phyloP scores from a whole-genome alignment of 2,888 invertebrate species.

The Fragum fragum region DNA sequence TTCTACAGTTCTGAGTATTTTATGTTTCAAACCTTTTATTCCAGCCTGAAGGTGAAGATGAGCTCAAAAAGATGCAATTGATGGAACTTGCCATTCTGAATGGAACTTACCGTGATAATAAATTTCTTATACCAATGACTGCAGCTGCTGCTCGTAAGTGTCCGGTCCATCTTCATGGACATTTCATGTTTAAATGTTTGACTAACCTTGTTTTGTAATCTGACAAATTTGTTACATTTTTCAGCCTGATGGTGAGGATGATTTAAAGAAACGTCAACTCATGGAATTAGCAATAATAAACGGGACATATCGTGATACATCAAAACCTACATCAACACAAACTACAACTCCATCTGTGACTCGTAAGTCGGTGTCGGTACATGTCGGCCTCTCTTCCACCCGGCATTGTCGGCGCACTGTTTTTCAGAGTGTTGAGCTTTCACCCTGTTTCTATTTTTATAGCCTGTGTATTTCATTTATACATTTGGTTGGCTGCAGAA shows the following conservation, averaged over 20 bases:
- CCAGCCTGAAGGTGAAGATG: constrained; percentile 99
- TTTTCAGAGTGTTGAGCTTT: constrained; percentile 69
- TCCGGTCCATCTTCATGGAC: neutral
- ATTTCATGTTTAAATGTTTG: neutral
- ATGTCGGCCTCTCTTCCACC: constrained; percentile 31
- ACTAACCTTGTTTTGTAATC: constrained; percentile 48
- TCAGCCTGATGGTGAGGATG: constrained; percentile 99
- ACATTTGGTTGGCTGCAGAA: constrained; percentile 55
- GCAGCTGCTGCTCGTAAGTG: constrained; percentile 80
- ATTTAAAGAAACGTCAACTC: constrained; percentile 99
- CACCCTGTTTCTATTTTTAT: constrained; percentile 67
- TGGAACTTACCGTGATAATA: constrained; percentile 97
- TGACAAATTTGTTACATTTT: constrained; percentile 66
- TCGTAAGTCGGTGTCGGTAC: constrained; percentile 79
- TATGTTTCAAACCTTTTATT: constrained; percentile 61
- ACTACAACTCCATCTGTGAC: constrained; percentile 74
- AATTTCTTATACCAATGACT: constrained; percentile 74
- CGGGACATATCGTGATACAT: constrained; percentile 93
- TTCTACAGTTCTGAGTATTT: no score
- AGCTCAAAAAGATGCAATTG: constrained; percentile 99
- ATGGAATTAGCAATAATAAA: constrained; percentile 99
- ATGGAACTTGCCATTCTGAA: constrained; percentile 99
- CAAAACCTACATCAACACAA: constrained; percentile 79
- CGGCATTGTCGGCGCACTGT: constrained; percentile 47
- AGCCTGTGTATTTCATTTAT: constrained; percentile 66